phyloP scores from a whole-genome alignment of 2,888 invertebrate genomes.

The Vanessa cardui region DNA sequence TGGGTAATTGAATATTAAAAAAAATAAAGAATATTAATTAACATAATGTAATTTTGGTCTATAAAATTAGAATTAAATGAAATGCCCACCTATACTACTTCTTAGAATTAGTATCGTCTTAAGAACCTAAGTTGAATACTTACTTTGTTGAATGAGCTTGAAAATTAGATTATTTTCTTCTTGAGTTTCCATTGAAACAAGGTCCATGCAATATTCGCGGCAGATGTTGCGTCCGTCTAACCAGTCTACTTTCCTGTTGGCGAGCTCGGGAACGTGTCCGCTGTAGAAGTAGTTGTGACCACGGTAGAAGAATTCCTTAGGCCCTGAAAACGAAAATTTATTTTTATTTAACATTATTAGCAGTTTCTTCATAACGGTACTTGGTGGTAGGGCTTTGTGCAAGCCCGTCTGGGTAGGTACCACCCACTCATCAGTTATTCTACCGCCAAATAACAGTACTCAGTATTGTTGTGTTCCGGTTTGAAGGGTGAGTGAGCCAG shows the following conservation, averaged over 20 bases:
- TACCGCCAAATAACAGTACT: too few relatives aligned
- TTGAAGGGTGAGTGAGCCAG: too few relatives aligned
- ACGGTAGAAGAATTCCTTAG: conserved; percentile 94
- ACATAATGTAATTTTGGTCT: too few relatives aligned
- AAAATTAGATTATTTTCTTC: conserved; percentile 95
- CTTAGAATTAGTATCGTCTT: too few relatives aligned
- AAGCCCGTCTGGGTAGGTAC: too few relatives aligned
- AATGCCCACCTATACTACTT: too few relatives aligned
- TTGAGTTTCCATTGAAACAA: conserved; percentile 93
- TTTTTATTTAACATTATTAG: conserved; percentile 3
- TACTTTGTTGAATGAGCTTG: conserved; percentile 93
- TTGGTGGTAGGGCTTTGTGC: too few relatives aligned
- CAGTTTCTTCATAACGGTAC: conserved; percentile 7
- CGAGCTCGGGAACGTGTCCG: conserved; percentile 89
- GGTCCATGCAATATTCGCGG: conserved; percentile 96
- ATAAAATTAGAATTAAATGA: too few relatives aligned
- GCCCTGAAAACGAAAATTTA: conserved; percentile 83
- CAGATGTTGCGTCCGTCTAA: conserved; percentile 95
- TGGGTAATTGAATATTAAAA: too few relatives aligned
- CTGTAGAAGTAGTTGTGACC: conserved; percentile 95
- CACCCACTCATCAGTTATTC: too few relatives aligned
- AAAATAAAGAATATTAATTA: too few relatives aligned
- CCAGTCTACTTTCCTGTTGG: conserved; percentile 94
- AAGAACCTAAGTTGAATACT: conserved; percentile 49
- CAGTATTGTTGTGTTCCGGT: too few relatives aligned